Evolutionary conservation across 1,140 invertebrate species (phyloP).

Genomic region (Drosophila nigrodunni): DNA sequence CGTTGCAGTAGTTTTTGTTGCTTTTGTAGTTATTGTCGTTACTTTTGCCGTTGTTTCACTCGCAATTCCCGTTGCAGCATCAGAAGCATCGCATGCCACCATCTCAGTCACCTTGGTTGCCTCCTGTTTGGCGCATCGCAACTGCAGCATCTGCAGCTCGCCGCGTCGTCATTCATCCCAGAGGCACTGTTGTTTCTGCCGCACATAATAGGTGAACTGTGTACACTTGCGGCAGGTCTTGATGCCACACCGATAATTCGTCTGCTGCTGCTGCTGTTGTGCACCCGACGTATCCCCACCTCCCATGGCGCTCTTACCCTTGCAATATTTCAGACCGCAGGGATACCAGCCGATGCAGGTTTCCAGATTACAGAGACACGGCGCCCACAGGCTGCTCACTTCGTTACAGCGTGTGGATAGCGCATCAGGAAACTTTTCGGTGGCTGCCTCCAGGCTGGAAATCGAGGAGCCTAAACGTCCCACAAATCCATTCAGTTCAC

Average conservation of each 20-base stretch:
- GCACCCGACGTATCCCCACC: conserved; percentile 66
- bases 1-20: conserved; percentile 32
- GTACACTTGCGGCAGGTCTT: conserved; percentile 96
- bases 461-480: conserved; percentile 87
- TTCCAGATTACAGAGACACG: conserved; percentile 92
- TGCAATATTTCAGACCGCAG: conserved; percentile 97
- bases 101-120: conserved; percentile 20
- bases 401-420: conserved; percentile 86
- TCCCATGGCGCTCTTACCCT: conserved; percentile 86
- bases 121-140: conserved; percentile 57
- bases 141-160: conserved; percentile 73
- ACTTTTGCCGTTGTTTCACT: conserved; percentile 35
- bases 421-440: conserved; percentile 86
- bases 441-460: conserved; percentile 85
- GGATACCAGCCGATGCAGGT: conserved; percentile 96
- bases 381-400: conserved; percentile 88
- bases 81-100: conserved; percentile 34
- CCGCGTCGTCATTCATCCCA: conserved; percentile 92
- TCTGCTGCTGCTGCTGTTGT: conserved; percentile 74
- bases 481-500: conserved; percentile 16
- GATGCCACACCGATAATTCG: conserved; percentile 95
- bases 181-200: conserved; percentile 93
- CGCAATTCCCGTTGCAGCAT: conserved; percentile 36
- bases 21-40: conserved; percentile 30
- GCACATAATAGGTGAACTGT: conserved; percentile 93